These are phyloP conservation scores for Mormyrus proboscirostris DNA, from an alignment of 2,797 vertebrate species.

Conservation along the genomic window DNA sequence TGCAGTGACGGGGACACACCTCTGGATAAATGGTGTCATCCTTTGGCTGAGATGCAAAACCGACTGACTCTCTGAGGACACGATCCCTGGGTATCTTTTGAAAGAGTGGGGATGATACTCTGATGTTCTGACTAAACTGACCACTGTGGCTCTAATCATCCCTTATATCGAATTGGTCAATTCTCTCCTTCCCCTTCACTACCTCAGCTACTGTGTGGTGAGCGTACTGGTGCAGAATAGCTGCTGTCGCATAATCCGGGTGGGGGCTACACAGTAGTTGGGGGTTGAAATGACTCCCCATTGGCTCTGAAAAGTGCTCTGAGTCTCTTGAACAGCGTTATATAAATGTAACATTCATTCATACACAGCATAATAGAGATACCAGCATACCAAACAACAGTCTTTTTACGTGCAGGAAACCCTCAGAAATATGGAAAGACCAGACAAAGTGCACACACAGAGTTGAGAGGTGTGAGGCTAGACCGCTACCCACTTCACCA, in stretches of 20 bases:
- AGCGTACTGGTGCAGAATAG: neutral
- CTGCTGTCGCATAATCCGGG: neutral
- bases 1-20: no score
- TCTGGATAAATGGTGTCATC: no score
- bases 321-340: neutral
- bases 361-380: neutral
- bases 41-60: no score
- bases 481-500: neutral
- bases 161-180: neutral
- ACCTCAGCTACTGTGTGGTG: neutral
- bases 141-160: neutral
- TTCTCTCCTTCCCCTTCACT: neutral
- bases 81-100: neutral
- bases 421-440: neutral
- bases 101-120: neutral
- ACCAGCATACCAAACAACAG: neutral
- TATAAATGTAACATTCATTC: neutral
- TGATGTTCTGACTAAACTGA: neutral
- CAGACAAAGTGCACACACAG: neutral
- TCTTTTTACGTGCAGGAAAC: neutral
- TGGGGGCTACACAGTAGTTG: neutral
- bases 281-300: neutral
- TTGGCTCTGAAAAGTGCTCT: neutral
- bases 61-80: no score
- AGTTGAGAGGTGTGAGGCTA: neutral